Percentiles rank a stretch among this genome's conserved stretches.
phyloP scores from a whole-genome alignment of 92 coral and sea anemone genomes.

The Parazoanthus atlanticus region DNA sequence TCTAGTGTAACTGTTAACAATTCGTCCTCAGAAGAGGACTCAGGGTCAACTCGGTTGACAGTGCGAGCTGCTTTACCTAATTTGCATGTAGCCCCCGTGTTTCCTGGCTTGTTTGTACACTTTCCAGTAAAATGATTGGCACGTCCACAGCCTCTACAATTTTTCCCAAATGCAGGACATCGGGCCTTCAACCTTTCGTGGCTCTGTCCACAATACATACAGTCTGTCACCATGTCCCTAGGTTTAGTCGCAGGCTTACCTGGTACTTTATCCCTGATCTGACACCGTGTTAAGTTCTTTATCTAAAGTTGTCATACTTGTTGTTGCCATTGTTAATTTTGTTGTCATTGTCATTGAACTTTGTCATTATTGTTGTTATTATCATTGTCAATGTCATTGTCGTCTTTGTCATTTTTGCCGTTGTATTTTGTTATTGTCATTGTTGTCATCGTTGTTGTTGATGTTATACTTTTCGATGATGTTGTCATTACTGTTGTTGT shows the following conservation, averaged over 20 bases:
- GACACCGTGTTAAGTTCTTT: background rate
- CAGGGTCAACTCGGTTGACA: conserved; percentile 12
- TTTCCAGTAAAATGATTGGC: conserved; percentile 45
- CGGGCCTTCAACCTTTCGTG: conserved; percentile 29
- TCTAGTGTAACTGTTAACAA: background rate
- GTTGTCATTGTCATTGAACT: no score
- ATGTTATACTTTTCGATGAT: no score
- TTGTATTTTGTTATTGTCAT: no score
- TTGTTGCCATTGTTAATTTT: no score
- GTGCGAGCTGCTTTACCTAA: background rate
- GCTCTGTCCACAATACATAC: conserved; percentile 34
- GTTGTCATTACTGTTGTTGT: no score
- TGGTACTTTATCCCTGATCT: background rate
- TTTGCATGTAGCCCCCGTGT: conserved; percentile 13
- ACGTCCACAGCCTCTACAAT: conserved; percentile 31
- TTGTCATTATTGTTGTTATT: no score
- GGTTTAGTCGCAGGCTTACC: background rate
- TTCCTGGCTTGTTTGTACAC: background rate
- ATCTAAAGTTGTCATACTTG: background rate
- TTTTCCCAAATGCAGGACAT: conserved; percentile 45
- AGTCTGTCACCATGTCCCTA: conserved; percentile 30
- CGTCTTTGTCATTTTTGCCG: no score
- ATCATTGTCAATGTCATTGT: no score
- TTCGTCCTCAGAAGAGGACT: background rate
- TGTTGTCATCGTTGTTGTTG: no score